Conservation (phyloP, 2,113 vertebrate species). For the Dromas ardeola region DNA sequence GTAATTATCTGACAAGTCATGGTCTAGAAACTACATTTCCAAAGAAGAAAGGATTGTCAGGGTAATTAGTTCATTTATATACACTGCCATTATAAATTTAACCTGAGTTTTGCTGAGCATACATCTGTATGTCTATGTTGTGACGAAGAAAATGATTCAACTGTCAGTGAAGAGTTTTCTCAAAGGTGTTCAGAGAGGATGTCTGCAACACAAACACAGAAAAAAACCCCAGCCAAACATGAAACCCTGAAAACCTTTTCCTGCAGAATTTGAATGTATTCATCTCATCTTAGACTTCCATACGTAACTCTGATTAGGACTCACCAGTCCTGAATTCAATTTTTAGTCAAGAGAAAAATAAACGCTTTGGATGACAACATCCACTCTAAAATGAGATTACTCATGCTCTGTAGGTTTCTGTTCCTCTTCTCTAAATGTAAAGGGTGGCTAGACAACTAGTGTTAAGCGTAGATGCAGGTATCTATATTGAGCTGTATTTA, state of each 20-base stretch:
- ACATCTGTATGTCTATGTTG: not conserved
- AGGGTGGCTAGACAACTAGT: not conserved
- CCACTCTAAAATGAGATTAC: not conserved
- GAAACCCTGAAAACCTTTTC: not conserved
- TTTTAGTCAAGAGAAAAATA: not conserved
- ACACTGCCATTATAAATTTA: not conserved
- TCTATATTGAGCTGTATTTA: not conserved
- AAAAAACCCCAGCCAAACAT: not conserved
- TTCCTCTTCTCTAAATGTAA: not conserved
- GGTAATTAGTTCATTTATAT: not conserved
- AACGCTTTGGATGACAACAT: not conserved
- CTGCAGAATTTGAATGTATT: not conserved
- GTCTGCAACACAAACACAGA: not conserved
- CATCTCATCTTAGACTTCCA: not conserved
- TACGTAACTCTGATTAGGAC: not conserved
- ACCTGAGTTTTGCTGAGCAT: not conserved
- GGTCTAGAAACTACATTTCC: not conserved
- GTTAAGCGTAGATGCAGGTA: too few relatives aligned
- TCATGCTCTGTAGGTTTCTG: not conserved
- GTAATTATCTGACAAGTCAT: not conserved
- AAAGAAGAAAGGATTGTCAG: not conserved
- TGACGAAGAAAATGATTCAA: not conserved
- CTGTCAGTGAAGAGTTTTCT: not conserved
- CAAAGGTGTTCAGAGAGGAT: not conserved
- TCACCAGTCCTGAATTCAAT: not conserved